Percentiles rank a stretch among this genome's conserved stretches.
phyloP scores from a whole-genome alignment of 1,140 invertebrate genomes.

The Atta texana region DNA sequence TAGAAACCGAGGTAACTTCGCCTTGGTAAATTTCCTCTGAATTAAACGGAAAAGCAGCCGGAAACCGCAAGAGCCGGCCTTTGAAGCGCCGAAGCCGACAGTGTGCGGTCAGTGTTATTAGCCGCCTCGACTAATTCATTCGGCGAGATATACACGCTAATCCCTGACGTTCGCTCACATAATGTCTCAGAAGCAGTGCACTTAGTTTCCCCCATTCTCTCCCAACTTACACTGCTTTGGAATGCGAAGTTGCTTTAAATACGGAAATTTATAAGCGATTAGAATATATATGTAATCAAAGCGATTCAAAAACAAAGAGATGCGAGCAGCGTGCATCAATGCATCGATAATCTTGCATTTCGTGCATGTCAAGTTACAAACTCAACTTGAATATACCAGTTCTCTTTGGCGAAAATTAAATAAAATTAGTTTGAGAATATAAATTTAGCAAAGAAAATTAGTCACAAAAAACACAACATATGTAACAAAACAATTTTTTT shows the following conservation, averaged over 20 bases:
- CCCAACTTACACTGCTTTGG: neutral
- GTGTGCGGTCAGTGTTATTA: constrained; percentile 40
- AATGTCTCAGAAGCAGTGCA: constrained; percentile 17
- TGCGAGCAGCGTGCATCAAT: neutral
- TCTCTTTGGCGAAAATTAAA: neutral
- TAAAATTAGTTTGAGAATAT: neutral
- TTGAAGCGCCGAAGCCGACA: constrained; percentile 35
- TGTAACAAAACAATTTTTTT: neutral
- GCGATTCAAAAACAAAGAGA: neutral
- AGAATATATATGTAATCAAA: neutral
- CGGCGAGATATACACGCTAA: constrained; percentile 27
- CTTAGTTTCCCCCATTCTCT: constrained; percentile 4
- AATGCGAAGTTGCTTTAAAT: constrained; percentile 1
- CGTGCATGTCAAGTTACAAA: neutral
- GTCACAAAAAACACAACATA: neutral
- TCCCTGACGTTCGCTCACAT: neutral
- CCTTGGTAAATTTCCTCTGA: constrained; percentile 66
- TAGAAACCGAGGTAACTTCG: constrained; percentile 51
- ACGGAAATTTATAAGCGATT: constrained; percentile 32
- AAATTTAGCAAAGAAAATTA: neutral
- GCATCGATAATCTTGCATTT: constrained; percentile 8
- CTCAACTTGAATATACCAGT: neutral
- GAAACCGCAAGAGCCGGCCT: constrained; percentile 48
- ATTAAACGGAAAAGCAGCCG: constrained; percentile 65
- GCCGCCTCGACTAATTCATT: constrained; percentile 51